A percentile compares a stretch with the other conserved stretches of the same genome.
These are phyloP conservation scores for Littorina saxatilis DNA, from an alignment of 1,140 invertebrate genomes.

Conservation along the genomic window DNA sequence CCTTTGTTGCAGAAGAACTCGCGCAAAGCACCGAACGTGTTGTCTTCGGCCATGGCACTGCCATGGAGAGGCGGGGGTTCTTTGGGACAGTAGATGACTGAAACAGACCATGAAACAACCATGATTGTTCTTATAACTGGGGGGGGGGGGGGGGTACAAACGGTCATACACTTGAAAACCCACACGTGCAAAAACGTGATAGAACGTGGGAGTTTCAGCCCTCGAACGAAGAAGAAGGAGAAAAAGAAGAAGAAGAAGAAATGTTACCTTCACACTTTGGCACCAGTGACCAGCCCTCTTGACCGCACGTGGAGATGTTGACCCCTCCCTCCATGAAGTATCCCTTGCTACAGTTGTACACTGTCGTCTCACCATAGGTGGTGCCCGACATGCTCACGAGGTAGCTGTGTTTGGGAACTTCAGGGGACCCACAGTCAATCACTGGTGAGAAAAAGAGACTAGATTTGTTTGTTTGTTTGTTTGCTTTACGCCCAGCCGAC, in stretches of 20 bases:
- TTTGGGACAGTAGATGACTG: constrained; percentile 63
- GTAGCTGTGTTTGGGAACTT: constrained; percentile 46
- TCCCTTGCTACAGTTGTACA: constrained; percentile 59
- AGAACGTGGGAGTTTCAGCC: no score
- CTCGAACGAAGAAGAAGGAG: no score
- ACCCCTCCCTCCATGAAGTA: constrained; percentile 46
- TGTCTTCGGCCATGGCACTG: constrained; percentile 46
- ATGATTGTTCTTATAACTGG: no score
- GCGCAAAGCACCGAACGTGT: constrained; percentile 50
- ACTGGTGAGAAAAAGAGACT: constrained; percentile 43
- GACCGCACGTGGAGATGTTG: constrained; percentile 43
- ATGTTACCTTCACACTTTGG: constrained; percentile 57
- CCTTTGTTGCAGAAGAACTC: constrained; percentile 53
- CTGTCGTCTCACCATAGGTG: constrained; percentile 48
- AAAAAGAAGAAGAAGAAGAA: no score
- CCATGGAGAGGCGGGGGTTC: constrained; percentile 46
- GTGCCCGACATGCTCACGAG: constrained; percentile 51
- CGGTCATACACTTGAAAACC: no score
- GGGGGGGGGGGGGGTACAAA: no score
- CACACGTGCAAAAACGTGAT: no score
- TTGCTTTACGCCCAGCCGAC: no score
- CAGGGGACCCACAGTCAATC: constrained; percentile 63
- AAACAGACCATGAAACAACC: constrained; percentile 4
- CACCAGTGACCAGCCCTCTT: constrained; percentile 49
- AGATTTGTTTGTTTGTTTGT: no score